Conservation (phyloP, 2,113 vertebrate species). For the Cardinalis cardinalis region DNA sequence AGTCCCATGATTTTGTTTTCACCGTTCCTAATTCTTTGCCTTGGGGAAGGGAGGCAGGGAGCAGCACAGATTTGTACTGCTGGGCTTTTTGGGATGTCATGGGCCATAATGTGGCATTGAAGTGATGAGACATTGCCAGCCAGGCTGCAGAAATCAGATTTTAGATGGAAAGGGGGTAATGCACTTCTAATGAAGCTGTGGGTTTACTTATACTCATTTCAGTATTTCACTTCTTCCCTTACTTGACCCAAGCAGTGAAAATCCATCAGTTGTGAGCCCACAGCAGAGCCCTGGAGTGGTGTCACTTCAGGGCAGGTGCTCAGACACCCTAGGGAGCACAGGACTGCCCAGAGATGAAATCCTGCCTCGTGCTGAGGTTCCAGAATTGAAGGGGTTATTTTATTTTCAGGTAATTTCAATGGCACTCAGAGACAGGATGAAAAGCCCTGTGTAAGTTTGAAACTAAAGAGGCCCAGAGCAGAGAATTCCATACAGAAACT, state of each 20-base stretch:
- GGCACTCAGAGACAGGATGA: no score
- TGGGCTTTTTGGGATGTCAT: not conserved
- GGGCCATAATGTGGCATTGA: not conserved
- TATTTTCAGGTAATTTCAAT: not conserved
- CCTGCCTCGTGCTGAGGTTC: not conserved
- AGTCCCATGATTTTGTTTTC: conserved; percentile 56
- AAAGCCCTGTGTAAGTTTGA: no score
- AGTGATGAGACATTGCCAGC: not conserved
- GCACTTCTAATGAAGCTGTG: not conserved
- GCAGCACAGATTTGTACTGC: not conserved
- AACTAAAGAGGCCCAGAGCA: not conserved
- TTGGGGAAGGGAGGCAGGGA: conserved; percentile 12
- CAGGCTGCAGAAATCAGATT: not conserved
- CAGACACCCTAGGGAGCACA: not conserved
- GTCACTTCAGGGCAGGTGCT: not conserved
- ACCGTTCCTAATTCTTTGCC: not conserved
- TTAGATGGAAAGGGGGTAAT: not conserved
- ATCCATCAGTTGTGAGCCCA: not conserved
- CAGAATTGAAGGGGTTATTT: not conserved
- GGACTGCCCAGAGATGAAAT: not conserved
- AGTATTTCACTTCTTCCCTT: not conserved
- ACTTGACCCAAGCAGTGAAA: not conserved
- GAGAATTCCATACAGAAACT: not conserved
- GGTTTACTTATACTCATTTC: not conserved
- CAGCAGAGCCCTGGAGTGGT: not conserved